Evolutionary conservation across 2,797 vertebrate species (phyloP), one percentile per base, ranked within the genome.

Genomic region (Sebastes hubbsi): DNA sequence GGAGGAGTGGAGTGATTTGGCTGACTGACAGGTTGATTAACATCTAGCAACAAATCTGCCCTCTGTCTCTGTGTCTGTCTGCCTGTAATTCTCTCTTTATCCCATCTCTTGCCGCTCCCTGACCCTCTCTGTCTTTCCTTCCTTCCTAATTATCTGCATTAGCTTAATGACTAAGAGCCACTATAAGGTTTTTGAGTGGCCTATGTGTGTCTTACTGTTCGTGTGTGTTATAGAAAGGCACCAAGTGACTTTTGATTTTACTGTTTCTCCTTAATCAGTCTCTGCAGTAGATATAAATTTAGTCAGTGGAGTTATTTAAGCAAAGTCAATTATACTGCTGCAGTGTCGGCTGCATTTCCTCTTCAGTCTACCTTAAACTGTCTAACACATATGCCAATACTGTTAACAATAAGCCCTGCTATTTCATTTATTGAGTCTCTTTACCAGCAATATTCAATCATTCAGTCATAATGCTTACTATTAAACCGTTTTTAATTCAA

Each of bases 61-160:
- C 71, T 64, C 42, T 60, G 69, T 72, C 72, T 89, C 71, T 32
- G 80, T 58, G 72, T 82, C 80, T 63, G 80, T 81, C 87, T 83
- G 86, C 73, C 80, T 83, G 63, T 80, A 88, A 83, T 84, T 87
- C 82, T 86, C 80, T 74, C 71, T 83, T 84, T 55, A 84, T 80
- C 83, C 72, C 72, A 66, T 87, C 67, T 82, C 80, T 66, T 76
- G 58, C 75, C 59, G 32, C 70, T 87, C 77, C 73, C 68, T 81
- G 69, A 67, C n/a, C 67, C 68, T 82, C 77, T 83, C 70, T 32
- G 66, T 72, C 73, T 83, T 80, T 78, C 68, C 78, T 80, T 84
- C 77, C 85, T 81, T 84, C 67, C 85, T 87, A 86, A 92, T 91
- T 83, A 90, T 88, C 68, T 81, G 64, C 89, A 93, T 94, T 91